Conservation (phyloP, 2,888 invertebrate species). For the Mesorhabditis spiculigera region DNA sequence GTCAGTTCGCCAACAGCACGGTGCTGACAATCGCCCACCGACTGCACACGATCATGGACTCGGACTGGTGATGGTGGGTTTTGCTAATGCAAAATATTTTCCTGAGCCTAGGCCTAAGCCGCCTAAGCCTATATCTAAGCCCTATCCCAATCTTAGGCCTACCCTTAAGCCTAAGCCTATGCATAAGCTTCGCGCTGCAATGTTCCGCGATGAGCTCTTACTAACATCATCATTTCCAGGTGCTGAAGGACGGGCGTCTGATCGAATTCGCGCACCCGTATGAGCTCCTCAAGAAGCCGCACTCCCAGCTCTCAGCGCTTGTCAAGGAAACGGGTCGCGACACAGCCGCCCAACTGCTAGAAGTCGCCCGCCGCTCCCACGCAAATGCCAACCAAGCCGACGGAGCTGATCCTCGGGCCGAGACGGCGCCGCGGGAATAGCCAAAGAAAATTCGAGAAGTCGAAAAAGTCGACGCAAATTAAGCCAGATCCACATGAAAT, state of each 20-base stretch:
- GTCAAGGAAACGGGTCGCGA: slow-evolving; percentile 34
- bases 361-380: slow-evolving; percentile 14
- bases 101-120: too few relatives aligned
- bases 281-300: slow-evolving; percentile 61
- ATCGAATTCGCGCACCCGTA: slow-evolving; percentile 76
- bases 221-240: slow-evolving; percentile 43
- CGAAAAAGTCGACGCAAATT: too few relatives aligned
- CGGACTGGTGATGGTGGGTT: slow-evolving; percentile 76
- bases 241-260: slow-evolving; percentile 77
- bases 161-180: too few relatives aligned
- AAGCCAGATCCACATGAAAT: too few relatives aligned
- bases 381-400: neutral
- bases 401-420: too few relatives aligned
- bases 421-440: too few relatives aligned
- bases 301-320: slow-evolving; percentile 23
- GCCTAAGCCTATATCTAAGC: too few relatives aligned
- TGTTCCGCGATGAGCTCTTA: neutral
- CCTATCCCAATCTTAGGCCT: too few relatives aligned
- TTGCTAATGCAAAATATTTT: neutral
- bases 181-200: too few relatives aligned
- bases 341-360: slow-evolving; percentile 23
- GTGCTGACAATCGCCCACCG: slow-evolving; percentile 87
- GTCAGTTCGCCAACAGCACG: slow-evolving; percentile 47
- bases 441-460: too few relatives aligned
- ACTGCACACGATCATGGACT: slow-evolving; percentile 87